Conservation (phyloP, 2,113 vertebrate genomes). For the Vidua macroura region DNA sequence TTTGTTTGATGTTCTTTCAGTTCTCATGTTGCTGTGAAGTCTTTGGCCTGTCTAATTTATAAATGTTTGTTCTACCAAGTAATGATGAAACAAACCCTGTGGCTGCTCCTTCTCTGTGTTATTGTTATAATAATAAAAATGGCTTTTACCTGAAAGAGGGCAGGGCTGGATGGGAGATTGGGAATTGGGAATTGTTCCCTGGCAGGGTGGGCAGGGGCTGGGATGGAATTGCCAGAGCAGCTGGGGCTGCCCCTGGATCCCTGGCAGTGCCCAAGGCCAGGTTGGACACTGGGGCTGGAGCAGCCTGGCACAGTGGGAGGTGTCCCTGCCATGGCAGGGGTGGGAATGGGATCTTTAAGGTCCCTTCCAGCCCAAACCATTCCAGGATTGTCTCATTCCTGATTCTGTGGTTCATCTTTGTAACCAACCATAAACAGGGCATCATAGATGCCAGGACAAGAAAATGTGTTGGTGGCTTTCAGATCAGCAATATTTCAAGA, state of each 20-base stretch:
- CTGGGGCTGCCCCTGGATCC: not conserved
- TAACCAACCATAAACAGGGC: not conserved
- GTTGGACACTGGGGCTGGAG: not conserved
- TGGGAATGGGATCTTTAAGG: fast-evolving
- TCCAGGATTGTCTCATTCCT: not conserved
- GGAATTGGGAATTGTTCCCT: not conserved
- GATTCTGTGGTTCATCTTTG: not conserved
- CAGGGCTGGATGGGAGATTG: fast-evolving
- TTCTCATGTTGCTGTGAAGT: not conserved
- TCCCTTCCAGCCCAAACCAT: not conserved
- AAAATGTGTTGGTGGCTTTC: not conserved
- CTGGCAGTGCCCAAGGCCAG: not conserved
- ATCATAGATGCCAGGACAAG: not conserved
- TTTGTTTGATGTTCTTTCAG: not conserved
- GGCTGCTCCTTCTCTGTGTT: not conserved
- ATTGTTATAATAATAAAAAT: not conserved
- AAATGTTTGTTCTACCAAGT: not conserved
- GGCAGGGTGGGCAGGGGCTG: not conserved
- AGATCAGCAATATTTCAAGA: not conserved
- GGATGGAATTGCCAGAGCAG: not conserved
- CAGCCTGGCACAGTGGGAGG: not conserved
- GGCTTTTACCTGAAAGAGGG: not conserved
- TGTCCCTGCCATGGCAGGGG: not conserved
- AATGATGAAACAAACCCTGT: not conserved
- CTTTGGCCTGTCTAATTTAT: not conserved